Base-by-base conservation (phyloP, 2,888 invertebrate genomes). In the Dynastes maya region DNA sequence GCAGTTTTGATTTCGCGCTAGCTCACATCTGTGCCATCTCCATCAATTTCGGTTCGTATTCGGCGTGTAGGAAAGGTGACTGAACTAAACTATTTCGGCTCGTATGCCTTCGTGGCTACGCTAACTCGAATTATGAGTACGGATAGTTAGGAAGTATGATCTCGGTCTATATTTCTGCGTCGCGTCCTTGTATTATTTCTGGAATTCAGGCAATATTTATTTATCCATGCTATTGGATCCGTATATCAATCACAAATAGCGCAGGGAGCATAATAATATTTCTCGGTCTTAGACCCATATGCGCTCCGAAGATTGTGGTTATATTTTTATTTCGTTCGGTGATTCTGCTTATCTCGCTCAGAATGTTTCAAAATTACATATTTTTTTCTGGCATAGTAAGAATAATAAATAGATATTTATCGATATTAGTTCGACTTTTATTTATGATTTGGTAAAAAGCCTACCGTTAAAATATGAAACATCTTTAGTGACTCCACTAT, bases 1-100 rank as follows among this genome's bases (percentile, higher is more conserved):
- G 72, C 72, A 74, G 49, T 61, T 74, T 74, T 74, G 72, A 74
- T 74, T 74, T 74, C 61, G 72, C 61, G 58, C 58, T 74, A 29
- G 27, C 68, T 49, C 40, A 37, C 72, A 74, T 74, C 72, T 74
- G 72, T 68, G 51, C 72, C 72, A 22, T 61, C 61, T 74, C 61
- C 6, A 16, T 6, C 72, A 16, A 49, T 45, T 61, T 72, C 61
- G 61, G 22, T 61, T 61, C 40, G 51, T 22, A 68, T 68, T 13
- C 45, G 22, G 40, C 40, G 2, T 45, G 45, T 27, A 40, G 45
- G 63, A 45, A 58, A 74, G 72, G 72, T 74, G 72, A 74, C 61
- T 74, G 72, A 74, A 74, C 72, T 71, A 13, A 45, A 67, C 45
- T 45, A 49, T 29, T 1, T 27, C 51, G 9, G 27, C 40, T 49